These are phyloP conservation scores for Albula goreensis DNA, from an alignment of 2,113 vertebrate genomes.

Conservation along the genomic window DNA sequence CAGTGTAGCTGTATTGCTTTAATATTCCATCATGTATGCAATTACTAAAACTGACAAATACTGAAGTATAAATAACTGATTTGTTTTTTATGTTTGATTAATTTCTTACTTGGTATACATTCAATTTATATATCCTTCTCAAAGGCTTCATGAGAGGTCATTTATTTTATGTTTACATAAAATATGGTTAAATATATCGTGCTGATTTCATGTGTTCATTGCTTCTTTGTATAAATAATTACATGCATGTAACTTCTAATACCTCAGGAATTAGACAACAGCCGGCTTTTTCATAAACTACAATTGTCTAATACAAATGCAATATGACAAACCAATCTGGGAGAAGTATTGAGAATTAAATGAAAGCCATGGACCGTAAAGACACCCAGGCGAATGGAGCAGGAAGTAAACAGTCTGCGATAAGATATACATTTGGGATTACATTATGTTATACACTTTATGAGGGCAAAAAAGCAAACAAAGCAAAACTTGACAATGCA, in stretches of 20 bases:
- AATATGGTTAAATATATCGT: no score
- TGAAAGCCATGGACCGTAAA: background rate
- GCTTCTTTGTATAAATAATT: background rate
- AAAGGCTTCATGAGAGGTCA: background rate
- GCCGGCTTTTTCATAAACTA: background rate
- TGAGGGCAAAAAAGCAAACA: no score
- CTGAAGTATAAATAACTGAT: no score
- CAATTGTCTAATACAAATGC: background rate
- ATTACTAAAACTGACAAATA: no score
- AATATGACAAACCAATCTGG: background rate
- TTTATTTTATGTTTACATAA: background rate
- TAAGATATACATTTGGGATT: no score
- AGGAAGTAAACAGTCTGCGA: background rate
- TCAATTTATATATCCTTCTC: background rate
- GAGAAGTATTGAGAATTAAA: background rate
- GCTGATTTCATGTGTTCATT: background rate
- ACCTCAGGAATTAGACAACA: background rate
- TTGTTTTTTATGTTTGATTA: no score
- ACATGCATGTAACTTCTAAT: background rate
- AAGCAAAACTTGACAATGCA: no score
- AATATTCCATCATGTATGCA: no score
- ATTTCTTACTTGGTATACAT: background rate
- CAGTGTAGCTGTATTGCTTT: no score
- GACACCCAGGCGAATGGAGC: background rate
- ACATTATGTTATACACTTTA: no score